phyloP scores from a whole-genome alignment of 2,797 vertebrate genomes.

The Rousettus madagascariensis region DNA sequence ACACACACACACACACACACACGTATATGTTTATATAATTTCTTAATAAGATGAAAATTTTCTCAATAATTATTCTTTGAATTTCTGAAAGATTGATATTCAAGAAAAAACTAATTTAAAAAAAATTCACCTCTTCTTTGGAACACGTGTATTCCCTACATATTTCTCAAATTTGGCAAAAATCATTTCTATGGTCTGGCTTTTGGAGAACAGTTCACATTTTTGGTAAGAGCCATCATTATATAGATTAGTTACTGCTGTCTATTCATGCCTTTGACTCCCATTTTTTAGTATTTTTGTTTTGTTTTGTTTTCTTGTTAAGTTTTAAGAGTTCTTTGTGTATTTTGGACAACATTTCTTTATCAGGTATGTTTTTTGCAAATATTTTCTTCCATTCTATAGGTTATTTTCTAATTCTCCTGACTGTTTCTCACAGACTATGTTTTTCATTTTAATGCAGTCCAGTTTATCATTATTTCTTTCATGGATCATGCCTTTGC shows the following conservation, averaged over 20 bases:
- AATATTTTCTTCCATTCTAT: not conserved
- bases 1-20: not conserved
- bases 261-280: no score
- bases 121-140: constrained; percentile 5
- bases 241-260: not conserved
- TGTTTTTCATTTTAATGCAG: not conserved
- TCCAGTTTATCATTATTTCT: not conserved
- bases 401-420: not conserved
- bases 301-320: not conserved
- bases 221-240: constrained; percentile 83
- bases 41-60: not conserved
- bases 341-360: not conserved
- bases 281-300: no score
- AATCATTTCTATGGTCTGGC: constrained; percentile 89
- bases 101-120: not conserved
- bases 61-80: not conserved
- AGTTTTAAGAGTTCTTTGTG: not conserved
- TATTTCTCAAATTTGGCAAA: constrained; percentile 85
- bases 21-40: not conserved
- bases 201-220: constrained; percentile 85
- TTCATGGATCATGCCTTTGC: not conserved
- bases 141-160: constrained; percentile 83
- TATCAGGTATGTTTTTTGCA: not conserved
- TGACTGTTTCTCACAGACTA: not conserved
- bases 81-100: not conserved